phyloP scores from a whole-genome alignment of 2,888 invertebrate genomes.

The Toxonevra muliebris region DNA sequence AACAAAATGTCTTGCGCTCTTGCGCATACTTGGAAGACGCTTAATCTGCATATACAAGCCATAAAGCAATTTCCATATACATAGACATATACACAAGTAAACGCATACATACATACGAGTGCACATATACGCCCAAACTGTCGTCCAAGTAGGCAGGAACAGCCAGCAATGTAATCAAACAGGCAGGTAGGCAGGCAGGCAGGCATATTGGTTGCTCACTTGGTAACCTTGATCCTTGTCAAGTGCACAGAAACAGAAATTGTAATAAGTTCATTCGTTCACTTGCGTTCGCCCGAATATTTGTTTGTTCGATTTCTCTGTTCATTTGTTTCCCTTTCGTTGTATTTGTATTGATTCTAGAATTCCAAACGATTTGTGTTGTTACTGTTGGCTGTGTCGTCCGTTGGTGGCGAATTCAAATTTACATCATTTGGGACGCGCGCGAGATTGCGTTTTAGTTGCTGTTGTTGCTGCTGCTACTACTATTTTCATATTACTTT shows the following conservation, averaged over 20 bases:
- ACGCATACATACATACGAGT: not conserved
- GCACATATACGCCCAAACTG: conserved; percentile 1
- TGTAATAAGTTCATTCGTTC: conserved; percentile 29
- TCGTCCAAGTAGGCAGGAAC: not conserved
- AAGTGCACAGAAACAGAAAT: conserved; percentile 46
- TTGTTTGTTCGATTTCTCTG: not conserved
- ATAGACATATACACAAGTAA: conserved; percentile 6
- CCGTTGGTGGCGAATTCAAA: conserved; percentile 2
- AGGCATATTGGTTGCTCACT: conserved; percentile 28
- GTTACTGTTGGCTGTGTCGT: conserved; percentile 20
- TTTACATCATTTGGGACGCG: too few relatives aligned
- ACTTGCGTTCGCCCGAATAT: too few relatives aligned
- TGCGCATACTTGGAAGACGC: conserved; percentile 29
- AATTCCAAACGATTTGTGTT: conserved; percentile 14
- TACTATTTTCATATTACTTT: too few relatives aligned
- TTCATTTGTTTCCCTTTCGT: not conserved
- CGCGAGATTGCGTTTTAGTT: too few relatives aligned
- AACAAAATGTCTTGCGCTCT: conserved; percentile 28
- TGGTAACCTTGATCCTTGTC: conserved; percentile 60
- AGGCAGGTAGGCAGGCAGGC: conserved; percentile 24
- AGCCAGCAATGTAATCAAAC: not conserved
- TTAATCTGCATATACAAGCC: conserved; percentile 60
- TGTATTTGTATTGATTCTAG: too few relatives aligned
- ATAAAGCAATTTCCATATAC: conserved; percentile 57
- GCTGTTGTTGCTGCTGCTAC: conserved; percentile 1